Conservation (phyloP, 2,113 vertebrate genomes). For the Phrynocephalus versicolor region DNA sequence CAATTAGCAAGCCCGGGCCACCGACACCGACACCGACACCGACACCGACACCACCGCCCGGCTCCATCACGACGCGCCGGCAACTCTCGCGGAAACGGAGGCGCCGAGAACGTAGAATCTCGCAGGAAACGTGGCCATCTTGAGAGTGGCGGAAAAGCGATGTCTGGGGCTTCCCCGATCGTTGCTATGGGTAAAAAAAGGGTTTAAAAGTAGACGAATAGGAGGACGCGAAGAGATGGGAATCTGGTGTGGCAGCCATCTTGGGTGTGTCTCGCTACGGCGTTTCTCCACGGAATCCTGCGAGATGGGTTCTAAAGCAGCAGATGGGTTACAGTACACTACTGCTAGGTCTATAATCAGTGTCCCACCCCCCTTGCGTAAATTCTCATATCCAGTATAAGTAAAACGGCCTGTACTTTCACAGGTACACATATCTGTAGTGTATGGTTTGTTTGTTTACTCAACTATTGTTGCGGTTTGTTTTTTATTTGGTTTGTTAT, state of each 20-base stretch:
- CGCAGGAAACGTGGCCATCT: constrained; percentile 58
- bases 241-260: constrained; percentile 10
- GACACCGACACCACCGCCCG: constrained; percentile 71
- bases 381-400: not conserved
- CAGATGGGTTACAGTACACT: not conserved
- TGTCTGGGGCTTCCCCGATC: no score
- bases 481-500: no score
- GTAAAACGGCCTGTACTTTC: no score
- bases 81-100: constrained; percentile 22
- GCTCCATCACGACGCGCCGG: constrained; percentile 81
- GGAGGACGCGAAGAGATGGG: rapidly evolving
- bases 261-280: not conserved
- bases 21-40: no score
- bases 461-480: no score
- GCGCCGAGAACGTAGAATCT: not conserved
- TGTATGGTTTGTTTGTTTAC: no score
- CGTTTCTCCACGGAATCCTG: not conserved
- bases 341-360: no score
- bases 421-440: no score
- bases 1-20: constrained; percentile 64
- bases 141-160: constrained; percentile 57
- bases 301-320: not conserved
- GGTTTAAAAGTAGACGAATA: not conserved
- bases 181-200: not conserved
- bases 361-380: not conserved